phyloP scores from a whole-genome alignment of 2,797 vertebrate genomes.

The Heliangelus exortis region DNA sequence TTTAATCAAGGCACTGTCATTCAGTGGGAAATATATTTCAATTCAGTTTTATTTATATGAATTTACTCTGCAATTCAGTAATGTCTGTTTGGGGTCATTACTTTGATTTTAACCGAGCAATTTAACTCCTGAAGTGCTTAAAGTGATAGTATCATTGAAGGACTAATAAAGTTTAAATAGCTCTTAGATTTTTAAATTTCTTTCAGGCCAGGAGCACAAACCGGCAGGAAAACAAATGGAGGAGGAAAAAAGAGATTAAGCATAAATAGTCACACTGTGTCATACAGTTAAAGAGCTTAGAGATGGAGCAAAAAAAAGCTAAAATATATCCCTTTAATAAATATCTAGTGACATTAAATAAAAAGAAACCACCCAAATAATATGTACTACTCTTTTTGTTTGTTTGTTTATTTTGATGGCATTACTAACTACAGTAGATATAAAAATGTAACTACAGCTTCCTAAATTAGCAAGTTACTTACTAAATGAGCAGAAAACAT shows the following conservation, averaged over 20 bases:
- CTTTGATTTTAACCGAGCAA: constrained; percentile 79
- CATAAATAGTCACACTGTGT: constrained; percentile 16
- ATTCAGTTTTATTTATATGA: constrained; percentile 77
- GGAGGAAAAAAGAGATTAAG: constrained; percentile 50
- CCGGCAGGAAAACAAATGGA: constrained; percentile 54
- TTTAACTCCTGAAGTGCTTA: constrained; percentile 76
- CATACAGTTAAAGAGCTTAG: neutral
- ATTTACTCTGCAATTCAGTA: constrained; percentile 76
- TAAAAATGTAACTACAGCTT: constrained; percentile 6
- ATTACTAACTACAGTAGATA: neutral
- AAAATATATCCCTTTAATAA: neutral
- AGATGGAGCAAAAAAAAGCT: neutral
- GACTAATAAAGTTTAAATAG: constrained; percentile 76
- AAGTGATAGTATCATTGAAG: constrained; percentile 79
- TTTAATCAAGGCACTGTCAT: constrained; percentile 76
- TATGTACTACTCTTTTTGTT: neutral
- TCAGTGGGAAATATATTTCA: constrained; percentile 76
- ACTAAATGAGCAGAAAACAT: constrained; percentile 64
- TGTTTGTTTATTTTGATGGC: constrained; percentile 7
- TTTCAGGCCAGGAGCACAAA: constrained; percentile 58
- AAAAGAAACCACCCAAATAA: neutral
- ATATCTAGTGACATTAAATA: neutral
- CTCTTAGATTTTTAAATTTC: constrained; percentile 76
- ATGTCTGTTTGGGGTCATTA: constrained; percentile 80
- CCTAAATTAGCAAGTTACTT: constrained; percentile 66